Conservation (phyloP, 1,140 invertebrate species). For the Sitobion miscanthi region DNA sequence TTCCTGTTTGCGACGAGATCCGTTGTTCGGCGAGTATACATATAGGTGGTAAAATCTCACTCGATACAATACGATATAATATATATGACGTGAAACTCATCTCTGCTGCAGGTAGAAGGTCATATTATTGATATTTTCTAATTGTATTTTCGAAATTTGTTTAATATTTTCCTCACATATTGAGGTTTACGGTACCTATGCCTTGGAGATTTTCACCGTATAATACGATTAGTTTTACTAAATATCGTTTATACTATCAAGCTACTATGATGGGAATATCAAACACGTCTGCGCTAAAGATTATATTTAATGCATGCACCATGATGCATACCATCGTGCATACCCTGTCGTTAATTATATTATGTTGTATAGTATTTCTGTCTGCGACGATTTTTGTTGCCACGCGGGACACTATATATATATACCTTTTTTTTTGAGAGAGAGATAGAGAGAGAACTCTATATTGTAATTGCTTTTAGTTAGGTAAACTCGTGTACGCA, state of each 20-base stretch:
- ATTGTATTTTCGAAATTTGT: too few species aligned
- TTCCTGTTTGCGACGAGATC: background rate
- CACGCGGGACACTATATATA: too few species aligned
- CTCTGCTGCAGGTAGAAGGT: background rate
- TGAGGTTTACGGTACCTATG: too few species aligned
- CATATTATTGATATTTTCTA: background rate
- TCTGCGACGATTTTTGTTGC: background rate
- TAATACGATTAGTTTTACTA: background rate
- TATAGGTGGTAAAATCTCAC: too few species aligned
- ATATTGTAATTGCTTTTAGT: slow-evolving; percentile 10
- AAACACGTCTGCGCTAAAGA: background rate
- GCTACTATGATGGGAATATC: too few species aligned
- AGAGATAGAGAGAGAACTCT: background rate
- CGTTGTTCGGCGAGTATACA: background rate
- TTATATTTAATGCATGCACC: background rate
- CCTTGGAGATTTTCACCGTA: background rate
- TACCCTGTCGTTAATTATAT: background rate
- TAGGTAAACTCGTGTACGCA: background rate
- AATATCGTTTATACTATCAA: background rate
- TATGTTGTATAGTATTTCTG: background rate
- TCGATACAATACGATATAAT: background rate
- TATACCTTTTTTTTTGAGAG: background rate
- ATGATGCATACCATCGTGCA: too few species aligned
- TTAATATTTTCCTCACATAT: background rate
- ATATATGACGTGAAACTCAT: background rate